These are phyloP conservation scores for Lasioglossum marginatum DNA, from an alignment of 2,888 invertebrate species.

Conservation along the genomic window DNA sequence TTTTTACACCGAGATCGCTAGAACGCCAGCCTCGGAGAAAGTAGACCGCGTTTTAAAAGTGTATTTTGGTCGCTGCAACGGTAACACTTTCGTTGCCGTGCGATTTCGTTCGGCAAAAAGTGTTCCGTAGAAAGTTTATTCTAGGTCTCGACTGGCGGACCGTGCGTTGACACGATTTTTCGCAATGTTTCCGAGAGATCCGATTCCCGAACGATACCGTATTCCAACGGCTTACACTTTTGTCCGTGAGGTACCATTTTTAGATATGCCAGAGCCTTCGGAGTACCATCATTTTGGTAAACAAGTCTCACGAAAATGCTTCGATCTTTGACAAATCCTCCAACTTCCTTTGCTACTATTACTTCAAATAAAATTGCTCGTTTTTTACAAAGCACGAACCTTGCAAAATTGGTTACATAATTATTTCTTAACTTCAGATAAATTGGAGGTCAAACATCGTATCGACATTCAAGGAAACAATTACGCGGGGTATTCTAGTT, in stretches of 20 bases:
- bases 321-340: no score
- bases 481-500: no score
- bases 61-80: conserved; percentile 3
- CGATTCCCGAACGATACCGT: background rate
- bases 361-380: background rate
- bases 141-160: background rate
- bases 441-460: background rate
- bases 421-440: background rate
- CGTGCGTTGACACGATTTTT: background rate
- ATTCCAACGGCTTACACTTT: background rate
- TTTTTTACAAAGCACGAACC: no score
- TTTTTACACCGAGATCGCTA: background rate
- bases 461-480: background rate
- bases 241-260: background rate
- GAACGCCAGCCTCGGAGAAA: background rate
- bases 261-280: background rate
- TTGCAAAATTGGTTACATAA: background rate
- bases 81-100: conserved; percentile 5
- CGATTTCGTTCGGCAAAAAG: conserved; percentile 3
- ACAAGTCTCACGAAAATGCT: no score
- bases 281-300: background rate
- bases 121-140: background rate
- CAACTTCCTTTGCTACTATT: no score
- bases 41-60: background rate
- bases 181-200: background rate